Evolutionary conservation across 2,797 vertebrate species (phyloP).

Genomic region (Melopsittacus undulatus): DNA sequence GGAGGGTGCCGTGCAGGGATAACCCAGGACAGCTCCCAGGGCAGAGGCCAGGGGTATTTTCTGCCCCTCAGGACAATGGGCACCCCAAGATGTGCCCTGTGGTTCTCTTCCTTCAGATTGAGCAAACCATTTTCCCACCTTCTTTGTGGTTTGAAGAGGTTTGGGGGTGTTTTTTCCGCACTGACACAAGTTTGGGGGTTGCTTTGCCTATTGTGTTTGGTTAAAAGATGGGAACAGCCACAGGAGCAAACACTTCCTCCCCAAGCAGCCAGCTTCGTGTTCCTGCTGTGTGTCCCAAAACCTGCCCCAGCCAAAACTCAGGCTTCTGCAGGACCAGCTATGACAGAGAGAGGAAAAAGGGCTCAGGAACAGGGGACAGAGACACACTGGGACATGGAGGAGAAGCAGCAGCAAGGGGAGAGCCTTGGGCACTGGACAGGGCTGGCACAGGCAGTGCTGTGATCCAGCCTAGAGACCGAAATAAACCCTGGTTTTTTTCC

Average conservation of each 20-base stretch:
- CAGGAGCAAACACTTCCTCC: background rate
- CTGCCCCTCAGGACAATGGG: background rate
- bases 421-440: background rate
- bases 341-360: background rate
- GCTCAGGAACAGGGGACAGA: background rate
- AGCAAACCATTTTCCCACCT: background rate
- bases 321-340: background rate
- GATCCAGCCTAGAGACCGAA: background rate
- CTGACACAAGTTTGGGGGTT: rapidly evolving
- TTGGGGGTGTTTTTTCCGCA: background rate
- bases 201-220: background rate
- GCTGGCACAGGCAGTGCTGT: background rate
- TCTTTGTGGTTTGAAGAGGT: background rate
- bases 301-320: background rate
- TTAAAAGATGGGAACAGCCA: background rate
- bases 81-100: background rate
- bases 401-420: background rate
- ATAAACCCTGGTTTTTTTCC: background rate
- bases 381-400: background rate
- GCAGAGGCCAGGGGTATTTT: background rate
- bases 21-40: background rate
- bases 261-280: rapidly evolving
- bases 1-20: background rate
- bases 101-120: background rate
- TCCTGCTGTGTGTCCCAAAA: background rate